Evolutionary conservation across 2,797 vertebrate species (phyloP), one percentile per base, ranked within the genome.

Genomic region (Salmo trutta): DNA sequence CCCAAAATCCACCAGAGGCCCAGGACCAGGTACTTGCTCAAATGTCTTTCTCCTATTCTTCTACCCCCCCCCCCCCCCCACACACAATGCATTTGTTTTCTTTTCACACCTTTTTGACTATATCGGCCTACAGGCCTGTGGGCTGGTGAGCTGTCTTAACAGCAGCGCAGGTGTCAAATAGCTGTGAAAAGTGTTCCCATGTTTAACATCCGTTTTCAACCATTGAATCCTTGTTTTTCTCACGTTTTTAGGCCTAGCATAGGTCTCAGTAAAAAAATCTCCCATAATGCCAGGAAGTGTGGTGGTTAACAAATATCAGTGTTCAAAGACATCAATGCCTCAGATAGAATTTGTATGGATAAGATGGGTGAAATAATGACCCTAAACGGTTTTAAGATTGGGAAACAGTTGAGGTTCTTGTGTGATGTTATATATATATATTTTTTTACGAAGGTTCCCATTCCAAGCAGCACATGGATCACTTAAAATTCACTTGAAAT

Each of bases 1-100:
- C 76, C 83, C 94, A 14, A 95, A 97, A 86, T 93, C 95, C 8
- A 98, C 1, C 8, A 62, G 96, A 96, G 96, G 95, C 84, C 89
- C 95, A 96, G 98, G 98, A 99, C 67, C 67, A 70, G 67, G 67
- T 70, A 70, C 17, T 5, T 62, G n/a, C 21, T 62, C 56, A 19
- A 8, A n/a, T 59, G 3, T 33, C 65, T 33, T 21, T 67, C 15
- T 67, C 27, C 24, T 8, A 27, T 27, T 67, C 15, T 67, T 4
- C 16, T 1, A 5, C 15, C 31, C 65, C 24, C 27, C 14, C 15
- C 65, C 27, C 14, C 27, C 33, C 65, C 33, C 65, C 5, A 3
- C 15, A 2, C 17, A 19, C 54, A 56, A 56, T 6, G 16, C 54
- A n/a, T 59, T 59, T 21, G 5, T 24, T 2, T 8, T 4, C 1